phyloP scores from a whole-genome alignment of 2,888 invertebrate species.

The Dilophus febrilis region DNA sequence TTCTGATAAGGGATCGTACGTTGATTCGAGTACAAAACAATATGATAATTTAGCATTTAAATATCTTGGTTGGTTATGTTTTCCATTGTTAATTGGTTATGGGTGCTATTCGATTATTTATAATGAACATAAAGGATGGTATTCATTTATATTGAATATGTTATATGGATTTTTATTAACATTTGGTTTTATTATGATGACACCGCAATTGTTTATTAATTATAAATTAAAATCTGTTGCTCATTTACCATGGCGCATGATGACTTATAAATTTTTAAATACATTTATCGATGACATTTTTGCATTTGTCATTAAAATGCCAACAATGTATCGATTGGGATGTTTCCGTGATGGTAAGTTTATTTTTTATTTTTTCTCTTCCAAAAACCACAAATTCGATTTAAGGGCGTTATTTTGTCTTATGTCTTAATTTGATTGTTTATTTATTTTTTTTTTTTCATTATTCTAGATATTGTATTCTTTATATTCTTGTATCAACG shows the following conservation, averaged over 20 bases:
- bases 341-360: slow-evolving; percentile 85
- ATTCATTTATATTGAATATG: slow-evolving; percentile 92
- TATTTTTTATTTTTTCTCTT: background rate
- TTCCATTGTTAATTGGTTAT: slow-evolving; percentile 85
- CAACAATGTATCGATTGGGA: slow-evolving; percentile 92
- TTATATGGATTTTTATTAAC: slow-evolving; percentile 94
- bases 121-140: slow-evolving; percentile 97
- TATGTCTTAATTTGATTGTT: no score
- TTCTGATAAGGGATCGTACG: slow-evolving; percentile 92
- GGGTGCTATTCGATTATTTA: slow-evolving; percentile 89
- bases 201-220: slow-evolving; percentile 98
- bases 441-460: background rate
- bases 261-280: slow-evolving; percentile 98
- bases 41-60: slow-evolving; percentile 93
- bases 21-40: slow-evolving; percentile 78
- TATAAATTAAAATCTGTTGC: slow-evolving; percentile 98
- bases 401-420: no score
- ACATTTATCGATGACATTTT: slow-evolving; percentile 99
- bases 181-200: slow-evolving; percentile 99
- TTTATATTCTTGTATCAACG: slow-evolving; percentile 97
- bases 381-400: background rate
- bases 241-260: slow-evolving; percentile 98
- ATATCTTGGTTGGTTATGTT: slow-evolving; percentile 91
- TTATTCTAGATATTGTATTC: slow-evolving; percentile 76
- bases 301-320: slow-evolving; percentile 99